Conservation (phyloP, 2,888 invertebrate species). For the Lochmaea capreae region DNA sequence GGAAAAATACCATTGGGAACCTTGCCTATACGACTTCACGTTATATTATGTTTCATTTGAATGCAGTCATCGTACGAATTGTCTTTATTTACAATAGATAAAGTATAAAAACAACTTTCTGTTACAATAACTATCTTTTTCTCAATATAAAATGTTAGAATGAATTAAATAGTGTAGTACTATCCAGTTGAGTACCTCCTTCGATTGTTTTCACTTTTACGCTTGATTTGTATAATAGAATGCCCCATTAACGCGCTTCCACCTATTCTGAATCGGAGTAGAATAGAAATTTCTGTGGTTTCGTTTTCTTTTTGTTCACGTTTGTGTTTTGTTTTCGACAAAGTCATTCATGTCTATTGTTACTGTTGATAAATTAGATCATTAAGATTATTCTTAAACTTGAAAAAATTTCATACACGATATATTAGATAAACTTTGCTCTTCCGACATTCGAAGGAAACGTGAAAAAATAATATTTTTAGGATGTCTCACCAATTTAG, state of each 20-base stretch:
- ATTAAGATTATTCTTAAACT: too few relatives aligned
- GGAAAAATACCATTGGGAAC: too few relatives aligned
- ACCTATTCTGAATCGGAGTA: conserved; percentile 15
- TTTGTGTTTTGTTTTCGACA: conserved; percentile 7
- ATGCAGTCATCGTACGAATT: background rate
- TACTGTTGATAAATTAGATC: too few relatives aligned
- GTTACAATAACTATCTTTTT: background rate
- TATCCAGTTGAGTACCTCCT: conserved; percentile 12
- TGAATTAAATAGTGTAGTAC: background rate
- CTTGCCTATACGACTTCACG: too few relatives aligned
- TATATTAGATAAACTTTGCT: too few relatives aligned
- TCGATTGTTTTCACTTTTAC: conserved; percentile 36
- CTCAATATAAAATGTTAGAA: background rate
- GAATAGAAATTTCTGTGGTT: conserved; percentile 1
- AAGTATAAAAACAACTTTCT: background rate
- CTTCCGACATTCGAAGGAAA: too few relatives aligned
- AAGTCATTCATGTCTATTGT: conserved; percentile 2
- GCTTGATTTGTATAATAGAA: conserved; percentile 33
- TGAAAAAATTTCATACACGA: too few relatives aligned
- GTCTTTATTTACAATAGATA: background rate
- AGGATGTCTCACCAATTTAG: too few relatives aligned
- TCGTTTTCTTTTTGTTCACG: conserved; percentile 7
- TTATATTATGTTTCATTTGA: too few relatives aligned
- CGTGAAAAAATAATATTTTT: too few relatives aligned
- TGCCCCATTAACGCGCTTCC: conserved; percentile 27